phyloP scores from a whole-genome alignment of 1,140 invertebrate species.

The Glomeris maerens region DNA sequence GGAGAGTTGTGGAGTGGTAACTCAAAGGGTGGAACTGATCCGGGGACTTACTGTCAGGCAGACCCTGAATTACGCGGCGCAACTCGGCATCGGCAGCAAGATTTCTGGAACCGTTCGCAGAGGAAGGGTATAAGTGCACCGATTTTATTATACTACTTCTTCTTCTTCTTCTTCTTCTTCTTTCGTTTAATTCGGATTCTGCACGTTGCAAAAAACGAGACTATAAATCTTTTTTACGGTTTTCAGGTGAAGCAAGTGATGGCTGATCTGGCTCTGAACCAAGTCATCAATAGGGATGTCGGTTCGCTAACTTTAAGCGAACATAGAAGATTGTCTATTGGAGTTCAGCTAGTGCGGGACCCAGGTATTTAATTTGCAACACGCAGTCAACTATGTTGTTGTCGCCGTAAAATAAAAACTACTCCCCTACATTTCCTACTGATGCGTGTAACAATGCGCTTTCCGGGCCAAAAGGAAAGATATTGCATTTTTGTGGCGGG shows the following conservation, averaged over 20 bases:
- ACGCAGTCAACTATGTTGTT: too few relatives aligned
- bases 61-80: slow-evolving; percentile 62
- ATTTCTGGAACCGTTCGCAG: slow-evolving; percentile 30
- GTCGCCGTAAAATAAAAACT: too few relatives aligned
- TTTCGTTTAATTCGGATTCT: not conserved
- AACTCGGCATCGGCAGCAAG: slow-evolving; percentile 41
- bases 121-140: slow-evolving; percentile 15
- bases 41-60: slow-evolving; percentile 72
- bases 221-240: slow-evolving; percentile 7
- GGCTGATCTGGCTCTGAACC: slow-evolving; percentile 73
- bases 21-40: slow-evolving; percentile 62
- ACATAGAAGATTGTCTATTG: slow-evolving; percentile 66
- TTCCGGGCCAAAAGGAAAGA: too few relatives aligned
- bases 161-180: slow-evolving; percentile 9
- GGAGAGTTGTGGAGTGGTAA: slow-evolving; percentile 68
- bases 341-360: slow-evolving; percentile 74
- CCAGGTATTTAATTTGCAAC: slow-evolving; percentile 38
- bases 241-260: slow-evolving; percentile 59
- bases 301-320: slow-evolving; percentile 65
- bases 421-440: too few relatives aligned
- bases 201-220: slow-evolving; percentile 4
- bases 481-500: too few relatives aligned
- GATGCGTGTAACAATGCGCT: too few relatives aligned
- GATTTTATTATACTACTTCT: slow-evolving; percentile 2
- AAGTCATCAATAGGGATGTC: slow-evolving; percentile 65